Evolutionary conservation across 1,140 invertebrate species (phyloP).

Genomic region (Lycorma delicatula): DNA sequence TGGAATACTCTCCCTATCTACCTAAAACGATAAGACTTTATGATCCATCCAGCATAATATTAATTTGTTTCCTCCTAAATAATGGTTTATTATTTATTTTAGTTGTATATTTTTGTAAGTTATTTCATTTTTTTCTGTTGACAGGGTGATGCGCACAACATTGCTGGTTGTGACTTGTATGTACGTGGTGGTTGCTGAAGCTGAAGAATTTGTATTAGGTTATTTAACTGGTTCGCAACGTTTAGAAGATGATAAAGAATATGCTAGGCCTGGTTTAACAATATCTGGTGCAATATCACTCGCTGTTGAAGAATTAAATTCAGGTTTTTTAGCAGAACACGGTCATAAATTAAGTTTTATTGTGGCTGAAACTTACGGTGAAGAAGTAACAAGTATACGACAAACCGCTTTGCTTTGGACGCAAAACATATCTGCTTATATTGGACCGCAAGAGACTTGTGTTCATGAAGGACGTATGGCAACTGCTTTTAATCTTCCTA

Average conservation of each 20-base stretch:
- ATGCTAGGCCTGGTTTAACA: constrained; percentile 57
- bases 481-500: constrained; percentile 84
- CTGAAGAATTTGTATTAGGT: constrained; percentile 51
- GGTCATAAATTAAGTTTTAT: constrained; percentile 47
- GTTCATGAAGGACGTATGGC: constrained; percentile 90
- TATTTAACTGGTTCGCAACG: constrained; percentile 65
- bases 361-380: constrained; percentile 85
- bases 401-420: constrained; percentile 81
- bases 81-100: too few relatives aligned
- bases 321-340: constrained; percentile 16
- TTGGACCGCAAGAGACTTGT: constrained; percentile 94
- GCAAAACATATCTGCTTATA: constrained; percentile 75
- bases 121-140: too few relatives aligned
- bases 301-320: constrained; percentile 56
- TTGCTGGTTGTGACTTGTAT: too few relatives aligned
- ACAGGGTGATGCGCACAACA: too few relatives aligned
- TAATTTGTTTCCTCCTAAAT: too few relatives aligned
- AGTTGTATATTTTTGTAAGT: too few relatives aligned
- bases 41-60: too few relatives aligned
- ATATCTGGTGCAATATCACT: constrained; percentile 78
- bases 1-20: too few relatives aligned
- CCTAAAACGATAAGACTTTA: too few relatives aligned
- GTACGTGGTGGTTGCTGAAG: too few relatives aligned
- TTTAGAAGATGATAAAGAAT: constrained; percentile 61
- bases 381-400: constrained; percentile 75